Evolutionary conservation across 2,888 invertebrate species (phyloP).

Genomic region (Tortricodes alternella): DNA sequence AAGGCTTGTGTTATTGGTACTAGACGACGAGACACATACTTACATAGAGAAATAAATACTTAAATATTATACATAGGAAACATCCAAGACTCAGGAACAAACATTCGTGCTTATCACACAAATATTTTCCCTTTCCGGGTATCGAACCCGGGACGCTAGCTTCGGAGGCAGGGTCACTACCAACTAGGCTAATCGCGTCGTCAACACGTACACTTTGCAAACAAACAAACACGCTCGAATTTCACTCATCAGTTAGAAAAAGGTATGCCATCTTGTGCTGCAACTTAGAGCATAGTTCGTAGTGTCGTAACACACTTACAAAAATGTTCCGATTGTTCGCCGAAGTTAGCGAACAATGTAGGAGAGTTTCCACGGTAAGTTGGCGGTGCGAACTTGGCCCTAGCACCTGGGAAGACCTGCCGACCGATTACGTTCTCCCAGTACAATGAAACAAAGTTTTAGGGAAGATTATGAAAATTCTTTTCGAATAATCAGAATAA

Average conservation of each 20-base stretch:
- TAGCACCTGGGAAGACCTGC: neutral
- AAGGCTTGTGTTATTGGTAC: too few relatives aligned
- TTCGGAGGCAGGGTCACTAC: too few relatives aligned
- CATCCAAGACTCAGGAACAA: neutral
- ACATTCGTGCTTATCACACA: too few relatives aligned
- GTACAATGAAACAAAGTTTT: neutral
- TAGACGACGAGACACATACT: too few relatives aligned
- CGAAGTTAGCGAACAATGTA: slow-evolving; percentile 28
- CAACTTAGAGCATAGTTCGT: neutral
- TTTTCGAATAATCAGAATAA: neutral
- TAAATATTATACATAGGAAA: too few relatives aligned
- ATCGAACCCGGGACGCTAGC: too few relatives aligned
- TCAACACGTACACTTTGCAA: too few relatives aligned
- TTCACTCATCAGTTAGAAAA: neutral
- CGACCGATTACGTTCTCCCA: neutral
- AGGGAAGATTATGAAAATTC: neutral
- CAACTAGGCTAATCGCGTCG: too few relatives aligned
- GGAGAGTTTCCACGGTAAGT: slow-evolving; percentile 21
- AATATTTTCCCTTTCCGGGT: too few relatives aligned
- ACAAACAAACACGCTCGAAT: too few relatives aligned
- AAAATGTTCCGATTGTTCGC: slow-evolving; percentile 21
- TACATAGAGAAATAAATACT: too few relatives aligned
- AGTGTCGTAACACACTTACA: slow-evolving; percentile 1
- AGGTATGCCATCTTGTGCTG: neutral
- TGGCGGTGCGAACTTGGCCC: neutral